phyloP scores from a whole-genome alignment of 2,113 vertebrate species.

The Thalassarche chlororhynchos region DNA sequence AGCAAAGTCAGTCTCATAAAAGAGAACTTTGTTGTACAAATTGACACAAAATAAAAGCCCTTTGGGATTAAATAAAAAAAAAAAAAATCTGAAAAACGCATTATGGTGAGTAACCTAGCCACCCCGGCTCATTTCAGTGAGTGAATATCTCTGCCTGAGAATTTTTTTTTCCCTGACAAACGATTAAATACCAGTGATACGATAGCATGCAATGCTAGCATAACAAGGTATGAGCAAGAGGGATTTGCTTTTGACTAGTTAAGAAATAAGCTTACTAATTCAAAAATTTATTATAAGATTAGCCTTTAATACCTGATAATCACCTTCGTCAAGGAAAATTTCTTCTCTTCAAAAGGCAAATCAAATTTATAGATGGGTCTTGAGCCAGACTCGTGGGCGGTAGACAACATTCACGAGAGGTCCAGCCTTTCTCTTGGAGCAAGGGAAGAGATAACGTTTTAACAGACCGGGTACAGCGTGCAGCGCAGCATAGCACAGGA shows the following conservation, averaged over 20 bases:
- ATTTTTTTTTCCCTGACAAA: constrained; percentile 20
- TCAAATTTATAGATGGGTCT: constrained; percentile 59
- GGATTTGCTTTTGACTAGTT: constrained; percentile 68
- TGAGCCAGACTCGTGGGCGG: constrained; percentile 2
- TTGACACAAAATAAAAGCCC: constrained; percentile 19
- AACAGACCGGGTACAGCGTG: neutral
- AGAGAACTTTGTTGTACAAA: constrained; percentile 15
- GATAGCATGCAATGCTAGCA: neutral
- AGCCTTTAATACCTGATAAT: constrained; percentile 75
- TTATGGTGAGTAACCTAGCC: neutral
- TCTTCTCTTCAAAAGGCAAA: constrained; percentile 49
- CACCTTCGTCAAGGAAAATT: constrained; percentile 74
- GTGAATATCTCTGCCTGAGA: neutral
- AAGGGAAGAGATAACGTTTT: neutral
- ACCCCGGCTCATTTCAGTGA: neutral
- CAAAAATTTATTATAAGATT: constrained; percentile 73
- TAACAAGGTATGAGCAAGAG: constrained; percentile 63
- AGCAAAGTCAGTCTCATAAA: neutral
- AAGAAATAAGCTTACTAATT: constrained; percentile 72
- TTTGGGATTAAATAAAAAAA: neutral
- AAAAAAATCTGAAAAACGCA: neutral
- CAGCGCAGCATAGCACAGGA: neutral
- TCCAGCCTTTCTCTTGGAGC: neutral
- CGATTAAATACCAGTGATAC: constrained; percentile 24
- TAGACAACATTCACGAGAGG: neutral